These are phyloP conservation scores for Bursaphelenchus mucronatus DNA, from an alignment of 1,140 invertebrate species.

Conservation along the genomic window DNA sequence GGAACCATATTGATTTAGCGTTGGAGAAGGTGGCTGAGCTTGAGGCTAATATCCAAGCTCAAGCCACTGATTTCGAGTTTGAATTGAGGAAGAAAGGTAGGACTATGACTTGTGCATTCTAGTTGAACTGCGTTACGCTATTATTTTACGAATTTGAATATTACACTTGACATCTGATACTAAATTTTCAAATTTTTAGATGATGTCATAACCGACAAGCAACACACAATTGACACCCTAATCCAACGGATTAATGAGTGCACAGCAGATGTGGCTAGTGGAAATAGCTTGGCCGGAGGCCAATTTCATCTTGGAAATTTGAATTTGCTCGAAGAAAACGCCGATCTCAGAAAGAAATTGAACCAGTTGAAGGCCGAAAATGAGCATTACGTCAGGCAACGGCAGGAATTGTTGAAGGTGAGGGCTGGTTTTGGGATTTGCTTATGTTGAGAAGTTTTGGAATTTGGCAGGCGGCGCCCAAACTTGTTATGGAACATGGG, in stretches of 20 bases:
- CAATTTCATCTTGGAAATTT: neutral
- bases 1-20: no score
- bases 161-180: no score
- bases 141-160: no score
- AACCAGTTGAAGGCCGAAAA: constrained; percentile 4
- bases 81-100: no score
- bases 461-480: neutral
- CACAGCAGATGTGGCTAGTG: neutral
- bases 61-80: no score
- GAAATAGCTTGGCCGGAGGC: neutral
- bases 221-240: constrained; percentile 7
- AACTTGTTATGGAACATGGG: neutral
- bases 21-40: no score
- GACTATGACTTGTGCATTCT: no score
- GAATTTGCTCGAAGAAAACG: constrained; percentile 8
- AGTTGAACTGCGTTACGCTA: no score
- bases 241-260: neutral
- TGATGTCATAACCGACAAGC: neutral
- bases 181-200: neutral
- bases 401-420: constrained; percentile 11
- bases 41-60: no score
- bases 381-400: constrained; percentile 5
- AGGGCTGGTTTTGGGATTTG: neutral
- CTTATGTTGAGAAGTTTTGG: neutral
- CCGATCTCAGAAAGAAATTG: constrained; percentile 5